Evolutionary conservation across 1,140 invertebrate species (phyloP).

Genomic region (Zaprionus africanus): DNA sequence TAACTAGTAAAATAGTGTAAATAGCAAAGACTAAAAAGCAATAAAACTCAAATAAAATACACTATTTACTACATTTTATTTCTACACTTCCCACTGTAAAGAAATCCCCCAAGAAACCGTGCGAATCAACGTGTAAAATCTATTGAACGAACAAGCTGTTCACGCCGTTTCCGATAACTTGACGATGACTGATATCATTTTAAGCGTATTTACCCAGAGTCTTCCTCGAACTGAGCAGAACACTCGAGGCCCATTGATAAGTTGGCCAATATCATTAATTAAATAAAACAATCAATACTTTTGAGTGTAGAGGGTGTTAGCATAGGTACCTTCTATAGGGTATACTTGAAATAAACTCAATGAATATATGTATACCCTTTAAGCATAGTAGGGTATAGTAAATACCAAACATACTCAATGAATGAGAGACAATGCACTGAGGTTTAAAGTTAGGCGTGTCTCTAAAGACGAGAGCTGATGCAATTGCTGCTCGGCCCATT

Average conservation of each 20-base stretch:
- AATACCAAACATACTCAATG: conserved; percentile 36
- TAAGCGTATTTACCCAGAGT: conserved; percentile 14
- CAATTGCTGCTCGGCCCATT: conserved; percentile 32
- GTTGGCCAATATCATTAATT: conserved; percentile 14
- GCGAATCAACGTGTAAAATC: background rate
- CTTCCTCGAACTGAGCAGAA: conserved; percentile 4
- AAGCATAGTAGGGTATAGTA: background rate
- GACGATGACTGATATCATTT: conserved; percentile 2
- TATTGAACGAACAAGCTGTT: background rate
- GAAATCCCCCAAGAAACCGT: background rate
- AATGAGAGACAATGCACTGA: conserved; percentile 32
- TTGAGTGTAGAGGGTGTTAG: background rate
- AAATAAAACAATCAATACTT: conserved; percentile 9
- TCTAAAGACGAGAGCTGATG: conserved; percentile 7
- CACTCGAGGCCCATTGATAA: conserved; percentile 29
- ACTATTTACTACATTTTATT: too few relatives aligned
- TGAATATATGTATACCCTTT: background rate
- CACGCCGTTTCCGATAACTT: conserved; percentile 6
- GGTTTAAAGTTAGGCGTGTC: too few relatives aligned
- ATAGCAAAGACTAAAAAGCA: background rate
- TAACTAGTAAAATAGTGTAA: too few relatives aligned
- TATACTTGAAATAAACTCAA: conserved; percentile 40
- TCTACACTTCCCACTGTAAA: background rate
- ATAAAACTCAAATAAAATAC: background rate
- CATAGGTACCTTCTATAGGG: background rate